These are phyloP conservation scores for Drosophila tani DNA, from an alignment of 1,140 invertebrate species.

Conservation along the genomic window DNA sequence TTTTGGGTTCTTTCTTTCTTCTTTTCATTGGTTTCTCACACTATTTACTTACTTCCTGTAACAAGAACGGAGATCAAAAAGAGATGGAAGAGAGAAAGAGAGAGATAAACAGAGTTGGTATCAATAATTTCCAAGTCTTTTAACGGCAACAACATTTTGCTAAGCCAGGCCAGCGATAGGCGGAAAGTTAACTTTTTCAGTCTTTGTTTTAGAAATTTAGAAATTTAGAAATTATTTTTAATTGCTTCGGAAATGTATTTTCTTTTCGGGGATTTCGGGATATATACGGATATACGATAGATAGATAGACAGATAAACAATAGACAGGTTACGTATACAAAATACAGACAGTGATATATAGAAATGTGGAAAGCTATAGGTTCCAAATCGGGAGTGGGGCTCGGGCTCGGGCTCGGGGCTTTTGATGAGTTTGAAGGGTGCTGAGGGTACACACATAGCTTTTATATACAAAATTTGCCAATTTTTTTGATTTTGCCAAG, in stretches of 20 bases:
- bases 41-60: constrained; percentile 82
- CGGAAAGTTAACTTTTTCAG: constrained; percentile 62
- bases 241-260: constrained; percentile 57
- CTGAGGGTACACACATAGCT: constrained; percentile 21
- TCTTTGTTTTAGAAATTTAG: constrained; percentile 50
- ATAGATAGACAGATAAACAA: constrained; percentile 46
- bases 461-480: constrained; percentile 52
- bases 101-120: constrained; percentile 73
- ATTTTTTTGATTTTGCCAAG: constrained; percentile 33
- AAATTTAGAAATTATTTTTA: constrained; percentile 48
- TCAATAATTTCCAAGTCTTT: constrained; percentile 70
- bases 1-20: constrained; percentile 42
- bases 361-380: constrained; percentile 21
- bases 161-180: constrained; percentile 81
- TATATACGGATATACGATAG: constrained; percentile 24
- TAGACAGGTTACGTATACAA: constrained; percentile 69
- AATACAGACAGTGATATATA: constrained; percentile 41
- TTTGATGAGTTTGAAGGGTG: constrained; percentile 10
- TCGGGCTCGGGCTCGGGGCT: background rate
- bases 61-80: constrained; percentile 70
- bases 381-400: constrained; percentile 9
- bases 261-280: constrained; percentile 8
- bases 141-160: constrained; percentile 64
- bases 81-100: constrained; percentile 63
- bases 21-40: constrained; percentile 63